Percentiles rank a stretch among this genome's conserved stretches.
Evolutionary conservation across 2,797 vertebrate genomes (phyloP).

Genomic region (Hyperoplus lanceolatus): DNA sequence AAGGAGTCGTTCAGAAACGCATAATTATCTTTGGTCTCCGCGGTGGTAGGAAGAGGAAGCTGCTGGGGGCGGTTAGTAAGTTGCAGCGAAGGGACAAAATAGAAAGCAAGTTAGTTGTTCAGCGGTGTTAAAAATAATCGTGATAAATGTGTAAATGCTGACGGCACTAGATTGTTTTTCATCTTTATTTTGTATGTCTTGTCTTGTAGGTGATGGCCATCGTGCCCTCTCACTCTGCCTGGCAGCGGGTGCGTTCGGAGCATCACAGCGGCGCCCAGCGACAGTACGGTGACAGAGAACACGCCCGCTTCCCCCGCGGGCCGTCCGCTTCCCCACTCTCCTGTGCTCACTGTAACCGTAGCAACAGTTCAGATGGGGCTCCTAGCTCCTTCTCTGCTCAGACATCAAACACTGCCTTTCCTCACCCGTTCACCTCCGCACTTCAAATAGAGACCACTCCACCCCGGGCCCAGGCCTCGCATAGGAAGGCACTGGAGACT

Average conservation of each 20-base stretch:
- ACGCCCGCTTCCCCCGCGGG: constrained; percentile 83
- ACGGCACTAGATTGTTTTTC: neutral
- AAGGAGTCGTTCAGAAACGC: too few relatives aligned
- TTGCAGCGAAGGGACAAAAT: too few relatives aligned
- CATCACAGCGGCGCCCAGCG: constrained; percentile 92
- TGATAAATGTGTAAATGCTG: too few relatives aligned
- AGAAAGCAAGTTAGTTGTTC: too few relatives aligned
- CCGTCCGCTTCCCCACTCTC: constrained; percentile 85
- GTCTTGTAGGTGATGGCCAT: constrained; percentile 94
- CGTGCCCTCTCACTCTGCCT: constrained; percentile 90
- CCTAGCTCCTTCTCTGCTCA: constrained; percentile 69
- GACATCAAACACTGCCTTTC: neutral
- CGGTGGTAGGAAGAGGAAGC: too few relatives aligned
- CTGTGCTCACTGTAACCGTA: constrained; percentile 82
- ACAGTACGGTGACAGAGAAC: constrained; percentile 72
- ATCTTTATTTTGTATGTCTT: constrained; percentile 7
- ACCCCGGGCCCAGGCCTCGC: constrained; percentile 20
- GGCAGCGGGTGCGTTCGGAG: constrained; percentile 90
- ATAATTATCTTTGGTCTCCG: too few relatives aligned
- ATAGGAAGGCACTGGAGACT: constrained; percentile 13
- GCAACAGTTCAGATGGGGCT: constrained; percentile 66
- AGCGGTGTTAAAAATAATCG: too few relatives aligned
- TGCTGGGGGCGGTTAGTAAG: too few relatives aligned
- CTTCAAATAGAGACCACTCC: constrained; percentile 70
- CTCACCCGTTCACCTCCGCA: constrained; percentile 26